These are phyloP conservation scores for Leptonema lineaticorne DNA, from an alignment of 1,140 invertebrate genomes.

Conservation along the genomic window DNA sequence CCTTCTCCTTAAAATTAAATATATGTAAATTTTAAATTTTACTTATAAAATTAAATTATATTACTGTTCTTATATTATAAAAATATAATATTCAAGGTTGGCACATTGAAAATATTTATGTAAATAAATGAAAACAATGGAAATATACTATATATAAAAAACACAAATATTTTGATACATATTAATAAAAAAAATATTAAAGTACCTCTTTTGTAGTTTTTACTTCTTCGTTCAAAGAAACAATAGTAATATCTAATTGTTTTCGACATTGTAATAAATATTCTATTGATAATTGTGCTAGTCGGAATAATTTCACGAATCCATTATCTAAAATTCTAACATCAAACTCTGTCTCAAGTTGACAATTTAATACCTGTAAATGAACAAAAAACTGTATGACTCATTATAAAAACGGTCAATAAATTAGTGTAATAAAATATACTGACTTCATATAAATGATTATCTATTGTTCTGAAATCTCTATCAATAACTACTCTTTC, in stretches of 20 bases:
- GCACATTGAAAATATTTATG: no score
- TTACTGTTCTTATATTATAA: no score
- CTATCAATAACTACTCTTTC: conserved; percentile 63
- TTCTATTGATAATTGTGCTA: conserved; percentile 68
- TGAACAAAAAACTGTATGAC: conserved; percentile 41
- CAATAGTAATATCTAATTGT: conserved; percentile 66
- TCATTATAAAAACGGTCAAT: not conserved
- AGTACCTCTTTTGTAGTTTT: conserved; percentile 30
- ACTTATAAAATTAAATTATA: no score
- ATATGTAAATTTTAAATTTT: conserved; percentile 7
- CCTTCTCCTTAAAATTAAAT: conserved; percentile 47
- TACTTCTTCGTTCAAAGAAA: conserved; percentile 51
- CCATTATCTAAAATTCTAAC: conserved; percentile 65
- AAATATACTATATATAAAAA: no score
- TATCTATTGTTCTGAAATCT: conserved; percentile 64
- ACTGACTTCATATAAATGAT: conserved; percentile 62
- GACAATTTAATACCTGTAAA: conserved; percentile 59
- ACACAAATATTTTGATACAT: not conserved
- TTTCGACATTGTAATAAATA: conserved; percentile 70
- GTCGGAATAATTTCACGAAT: conserved; percentile 67
- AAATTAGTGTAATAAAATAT: not conserved
- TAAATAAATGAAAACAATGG: no score
- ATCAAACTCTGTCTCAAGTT: conserved; percentile 62
- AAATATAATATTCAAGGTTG: no score
- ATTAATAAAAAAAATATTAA: not conserved